These are phyloP conservation scores for Himalopsyche japonica DNA, from an alignment of 2,888 invertebrate species.

Conservation along the genomic window DNA sequence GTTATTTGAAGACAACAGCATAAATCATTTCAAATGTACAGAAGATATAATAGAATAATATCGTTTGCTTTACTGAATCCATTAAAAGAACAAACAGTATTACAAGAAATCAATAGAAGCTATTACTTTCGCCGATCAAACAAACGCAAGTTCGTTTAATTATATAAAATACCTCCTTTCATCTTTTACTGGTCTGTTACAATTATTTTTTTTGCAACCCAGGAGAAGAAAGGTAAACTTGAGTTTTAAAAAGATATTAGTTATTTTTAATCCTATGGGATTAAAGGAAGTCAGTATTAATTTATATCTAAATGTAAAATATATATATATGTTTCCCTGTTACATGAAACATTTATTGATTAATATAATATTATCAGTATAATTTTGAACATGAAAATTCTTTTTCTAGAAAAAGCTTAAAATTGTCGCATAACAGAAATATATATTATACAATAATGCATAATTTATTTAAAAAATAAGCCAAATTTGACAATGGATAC, in stretches of 20 bases:
- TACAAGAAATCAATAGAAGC: background rate
- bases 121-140: background rate
- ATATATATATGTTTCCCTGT: too few species aligned
- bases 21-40: background rate
- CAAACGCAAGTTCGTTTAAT: background rate
- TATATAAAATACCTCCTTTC: background rate
- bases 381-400: too few species aligned
- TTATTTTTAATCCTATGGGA: background rate
- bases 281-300: conserved; percentile 27
- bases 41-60: background rate
- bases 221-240: background rate
- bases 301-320: background rate
- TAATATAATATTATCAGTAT: too few species aligned
- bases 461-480: too few species aligned
- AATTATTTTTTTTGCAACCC: background rate
- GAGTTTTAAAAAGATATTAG: background rate
- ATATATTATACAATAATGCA: too few species aligned
- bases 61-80: background rate
- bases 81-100: background rate
- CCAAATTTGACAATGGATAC: too few species aligned
- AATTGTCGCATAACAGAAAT: too few species aligned
- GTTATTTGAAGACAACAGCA: too few species aligned
- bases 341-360: too few species aligned
- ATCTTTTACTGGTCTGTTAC: background rate
- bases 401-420: too few species aligned